phyloP scores from a whole-genome alignment of 2,888 invertebrate genomes.

The Catocala fraxini region DNA sequence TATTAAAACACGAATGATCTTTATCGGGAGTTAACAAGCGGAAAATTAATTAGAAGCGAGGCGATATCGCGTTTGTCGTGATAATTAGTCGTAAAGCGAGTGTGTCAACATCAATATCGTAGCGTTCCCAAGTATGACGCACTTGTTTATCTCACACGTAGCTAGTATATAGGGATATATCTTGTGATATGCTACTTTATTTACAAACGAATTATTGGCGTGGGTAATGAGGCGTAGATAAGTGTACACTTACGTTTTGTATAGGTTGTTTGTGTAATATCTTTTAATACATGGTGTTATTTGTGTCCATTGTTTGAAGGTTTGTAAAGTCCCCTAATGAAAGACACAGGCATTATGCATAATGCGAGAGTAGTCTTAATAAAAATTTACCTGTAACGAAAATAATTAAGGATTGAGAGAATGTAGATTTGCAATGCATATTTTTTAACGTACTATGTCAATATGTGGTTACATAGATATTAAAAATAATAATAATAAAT shows the following conservation, averaged over 20 bases:
- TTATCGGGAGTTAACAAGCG: slow-evolving; percentile 63
- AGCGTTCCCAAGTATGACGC: slow-evolving; percentile 52
- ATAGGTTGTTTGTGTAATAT: not conserved
- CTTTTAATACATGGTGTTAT: not conserved
- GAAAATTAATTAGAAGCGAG: slow-evolving; percentile 71
- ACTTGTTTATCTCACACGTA: slow-evolving; percentile 50
- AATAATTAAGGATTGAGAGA: too few relatives aligned
- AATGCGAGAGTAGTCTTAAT: too few relatives aligned
- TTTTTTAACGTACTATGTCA: too few relatives aligned
- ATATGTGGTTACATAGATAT: too few relatives aligned
- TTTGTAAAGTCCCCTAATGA: too few relatives aligned
- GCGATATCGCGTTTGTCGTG: slow-evolving; percentile 60
- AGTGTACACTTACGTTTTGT: slow-evolving; percentile 1
- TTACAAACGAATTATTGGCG: slow-evolving; percentile 20
- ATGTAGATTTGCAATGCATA: too few relatives aligned
- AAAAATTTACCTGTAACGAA: too few relatives aligned
- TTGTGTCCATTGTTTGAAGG: too few relatives aligned
- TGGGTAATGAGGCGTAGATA: not conserved
- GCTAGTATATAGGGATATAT: slow-evolving; percentile 12
- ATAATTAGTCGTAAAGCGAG: slow-evolving; percentile 66
- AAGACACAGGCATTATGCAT: too few relatives aligned
- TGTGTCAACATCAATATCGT: slow-evolving; percentile 63
- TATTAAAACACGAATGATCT: slow-evolving; percentile 64
- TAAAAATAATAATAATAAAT: too few relatives aligned
- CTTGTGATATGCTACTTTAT: slow-evolving; percentile 7